Conservation (phyloP, 2,113 vertebrate species). For the Amphiprion ocellaris region DNA sequence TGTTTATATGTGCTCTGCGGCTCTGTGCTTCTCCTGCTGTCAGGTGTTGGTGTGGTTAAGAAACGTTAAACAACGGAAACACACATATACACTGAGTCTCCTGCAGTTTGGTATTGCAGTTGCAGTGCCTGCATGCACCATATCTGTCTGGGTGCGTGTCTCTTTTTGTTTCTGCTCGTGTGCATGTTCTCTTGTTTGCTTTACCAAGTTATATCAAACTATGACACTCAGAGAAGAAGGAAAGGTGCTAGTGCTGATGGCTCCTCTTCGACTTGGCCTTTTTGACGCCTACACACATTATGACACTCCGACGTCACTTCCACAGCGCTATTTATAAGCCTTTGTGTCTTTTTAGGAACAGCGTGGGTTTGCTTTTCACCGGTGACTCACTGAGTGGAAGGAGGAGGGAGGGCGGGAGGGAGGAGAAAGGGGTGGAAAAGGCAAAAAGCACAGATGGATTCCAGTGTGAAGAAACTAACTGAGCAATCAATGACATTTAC, state of each 20-base stretch:
- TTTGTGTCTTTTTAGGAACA: constrained; percentile 97
- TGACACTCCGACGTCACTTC: constrained; percentile 90
- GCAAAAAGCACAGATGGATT: constrained; percentile 69
- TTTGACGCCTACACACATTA: constrained; percentile 89
- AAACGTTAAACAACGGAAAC: constrained; percentile 71
- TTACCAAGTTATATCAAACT: constrained; percentile 23
- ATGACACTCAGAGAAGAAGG: constrained; percentile 73
- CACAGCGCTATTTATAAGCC: constrained; percentile 92
- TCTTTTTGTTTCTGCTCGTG: constrained; percentile 4
- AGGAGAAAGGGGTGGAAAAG: constrained; percentile 53
- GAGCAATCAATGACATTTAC: constrained; percentile 64
- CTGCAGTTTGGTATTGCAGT: constrained; percentile 56
- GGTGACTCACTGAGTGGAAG: constrained; percentile 89
- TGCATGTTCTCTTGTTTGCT: constrained; percentile 16
- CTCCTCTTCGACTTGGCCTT: constrained; percentile 89
- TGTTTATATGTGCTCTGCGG: constrained; percentile 35
- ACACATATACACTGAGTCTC: constrained; percentile 28
- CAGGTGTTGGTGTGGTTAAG: constrained; percentile 76
- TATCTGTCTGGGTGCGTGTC: constrained; percentile 4
- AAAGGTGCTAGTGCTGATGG: constrained; percentile 72
- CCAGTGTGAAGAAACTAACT: constrained; percentile 65
- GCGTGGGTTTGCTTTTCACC: constrained; percentile 87
- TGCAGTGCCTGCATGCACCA: constrained; percentile 40
- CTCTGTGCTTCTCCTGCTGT: constrained; percentile 38
- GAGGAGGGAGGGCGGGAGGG: constrained; percentile 57